Evolutionary conservation across 92 coral and sea anemone species (phyloP).

Genomic region (Siderastrea radians): DNA sequence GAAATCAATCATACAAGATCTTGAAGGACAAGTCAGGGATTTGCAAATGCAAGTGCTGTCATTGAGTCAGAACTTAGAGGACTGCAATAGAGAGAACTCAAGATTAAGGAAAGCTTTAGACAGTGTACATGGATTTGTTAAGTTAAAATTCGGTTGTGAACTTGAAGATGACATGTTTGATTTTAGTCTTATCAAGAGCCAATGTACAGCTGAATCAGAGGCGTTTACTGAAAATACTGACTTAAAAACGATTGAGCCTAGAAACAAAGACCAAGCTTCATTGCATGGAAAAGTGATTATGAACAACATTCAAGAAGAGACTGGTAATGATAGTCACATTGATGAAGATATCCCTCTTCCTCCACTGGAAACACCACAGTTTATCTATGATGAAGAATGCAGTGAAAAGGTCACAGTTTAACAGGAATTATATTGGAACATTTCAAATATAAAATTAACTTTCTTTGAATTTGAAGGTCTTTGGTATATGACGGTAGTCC

Average conservation of each 20-base stretch:
- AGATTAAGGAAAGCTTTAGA: conserved; percentile 78
- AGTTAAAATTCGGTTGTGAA: conserved; percentile 68
- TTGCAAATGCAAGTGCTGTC: conserved; percentile 94
- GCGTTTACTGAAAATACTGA: background rate
- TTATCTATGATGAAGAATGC: conserved; percentile 7
- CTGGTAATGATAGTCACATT: background rate
- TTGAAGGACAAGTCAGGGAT: conserved; percentile 77
- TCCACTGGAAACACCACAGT: conserved; percentile 59
- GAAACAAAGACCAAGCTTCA: background rate
- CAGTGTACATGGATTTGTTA: conserved; percentile 68
- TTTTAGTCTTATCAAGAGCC: background rate
- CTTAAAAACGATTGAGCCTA: background rate
- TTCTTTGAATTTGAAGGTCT: no score
- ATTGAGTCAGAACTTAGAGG: conserved; percentile 91
- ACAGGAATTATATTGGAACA: background rate
- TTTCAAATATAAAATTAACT: no score
- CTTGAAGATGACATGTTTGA: conserved; percentile 58
- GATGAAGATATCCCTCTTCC: conserved; percentile 48
- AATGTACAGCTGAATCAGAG: background rate
- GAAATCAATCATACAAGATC: conserved; percentile 43
- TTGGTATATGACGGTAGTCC: no score
- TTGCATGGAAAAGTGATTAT: background rate
- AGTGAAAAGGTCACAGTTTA: background rate
- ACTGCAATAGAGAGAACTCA: conserved; percentile 91
- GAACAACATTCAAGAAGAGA: background rate